phyloP scores from a whole-genome alignment of 2,797 vertebrate species.

The Spatula versicolor region DNA sequence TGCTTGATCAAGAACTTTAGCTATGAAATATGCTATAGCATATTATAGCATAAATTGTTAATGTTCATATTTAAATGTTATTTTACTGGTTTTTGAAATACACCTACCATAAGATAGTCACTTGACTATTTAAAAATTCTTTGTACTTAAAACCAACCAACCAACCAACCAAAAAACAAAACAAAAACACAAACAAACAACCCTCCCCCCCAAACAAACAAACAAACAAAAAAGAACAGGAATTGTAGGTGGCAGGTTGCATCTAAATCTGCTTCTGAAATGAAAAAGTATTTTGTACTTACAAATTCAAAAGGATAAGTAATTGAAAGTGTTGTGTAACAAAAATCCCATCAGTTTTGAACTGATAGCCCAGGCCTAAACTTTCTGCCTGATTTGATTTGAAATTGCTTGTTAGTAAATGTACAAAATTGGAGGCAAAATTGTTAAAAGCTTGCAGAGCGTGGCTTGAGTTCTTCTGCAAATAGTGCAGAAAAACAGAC shows the following conservation, averaged over 20 bases:
- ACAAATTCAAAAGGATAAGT: not conserved
- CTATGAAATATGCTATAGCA: not conserved
- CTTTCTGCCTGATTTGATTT: constrained; percentile 1
- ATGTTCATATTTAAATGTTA: not conserved
- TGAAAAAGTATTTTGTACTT: not conserved
- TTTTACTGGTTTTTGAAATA: not conserved
- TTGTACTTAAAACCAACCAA: not conserved
- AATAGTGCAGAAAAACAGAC: constrained; percentile 30
- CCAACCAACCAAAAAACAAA: too few relatives aligned
- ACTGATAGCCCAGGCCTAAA: not conserved
- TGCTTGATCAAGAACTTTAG: not conserved
- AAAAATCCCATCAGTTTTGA: constrained; percentile 17
- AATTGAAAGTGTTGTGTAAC: not conserved
- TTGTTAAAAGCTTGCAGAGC: not conserved
- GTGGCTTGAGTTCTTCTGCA: not conserved
- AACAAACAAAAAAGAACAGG: too few relatives aligned
- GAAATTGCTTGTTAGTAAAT: not conserved
- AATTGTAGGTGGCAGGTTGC: not conserved
- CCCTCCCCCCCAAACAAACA: too few relatives aligned
- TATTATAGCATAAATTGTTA: not conserved
- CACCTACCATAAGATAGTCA: too few relatives aligned
- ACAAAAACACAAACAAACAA: too few relatives aligned
- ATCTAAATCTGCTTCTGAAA: not conserved
- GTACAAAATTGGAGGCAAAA: not conserved
- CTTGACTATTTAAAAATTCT: not conserved